Conservation (phyloP, 2,888 invertebrate species). For the Steinernema scapterisci region DNA sequence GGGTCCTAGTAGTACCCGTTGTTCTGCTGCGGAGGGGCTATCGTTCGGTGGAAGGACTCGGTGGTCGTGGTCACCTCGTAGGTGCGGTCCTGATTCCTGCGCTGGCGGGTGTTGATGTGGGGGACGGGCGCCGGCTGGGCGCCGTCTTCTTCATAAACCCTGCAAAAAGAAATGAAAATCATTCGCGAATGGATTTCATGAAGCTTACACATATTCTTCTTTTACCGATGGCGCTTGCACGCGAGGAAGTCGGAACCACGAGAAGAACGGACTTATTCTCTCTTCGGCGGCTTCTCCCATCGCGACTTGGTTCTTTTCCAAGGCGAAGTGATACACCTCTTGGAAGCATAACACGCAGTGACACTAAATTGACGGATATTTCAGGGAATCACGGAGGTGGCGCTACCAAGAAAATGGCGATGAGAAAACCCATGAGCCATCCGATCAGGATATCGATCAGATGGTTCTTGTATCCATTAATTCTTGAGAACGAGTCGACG, state of each 20-base stretch:
- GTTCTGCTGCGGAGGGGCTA: conserved; percentile 57
- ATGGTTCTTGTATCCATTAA: conserved; percentile 69
- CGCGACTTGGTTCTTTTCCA: conserved; percentile 42
- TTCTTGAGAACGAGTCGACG: conserved; percentile 69
- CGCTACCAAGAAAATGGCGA: conserved; percentile 69
- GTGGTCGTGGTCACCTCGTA: conserved; percentile 67
- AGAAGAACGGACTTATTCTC: conserved; percentile 66
- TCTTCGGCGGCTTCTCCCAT: conserved; percentile 46
- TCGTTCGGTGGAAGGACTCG: conserved; percentile 67
- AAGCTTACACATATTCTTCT: conserved; percentile 54
- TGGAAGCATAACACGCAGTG: conserved; percentile 67
- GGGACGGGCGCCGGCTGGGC: conserved; percentile 46
- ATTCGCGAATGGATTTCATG: neutral
- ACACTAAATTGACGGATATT: conserved; percentile 54
- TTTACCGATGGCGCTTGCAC: conserved; percentile 66
- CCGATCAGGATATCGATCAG: conserved; percentile 70
- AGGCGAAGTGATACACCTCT: conserved; percentile 65
- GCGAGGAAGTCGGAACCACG: conserved; percentile 67
- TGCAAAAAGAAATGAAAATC: conserved; percentile 43
- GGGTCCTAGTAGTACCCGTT: conserved; percentile 30
- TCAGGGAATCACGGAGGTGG: neutral
- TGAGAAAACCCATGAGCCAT: conserved; percentile 68
- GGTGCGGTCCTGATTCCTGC: conserved; percentile 61
- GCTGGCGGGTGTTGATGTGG: conserved; percentile 55
- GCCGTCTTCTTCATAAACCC: conserved; percentile 67